phyloP scores from a whole-genome alignment of 2,797 vertebrate genomes.

The Sebastes steindachneri region DNA sequence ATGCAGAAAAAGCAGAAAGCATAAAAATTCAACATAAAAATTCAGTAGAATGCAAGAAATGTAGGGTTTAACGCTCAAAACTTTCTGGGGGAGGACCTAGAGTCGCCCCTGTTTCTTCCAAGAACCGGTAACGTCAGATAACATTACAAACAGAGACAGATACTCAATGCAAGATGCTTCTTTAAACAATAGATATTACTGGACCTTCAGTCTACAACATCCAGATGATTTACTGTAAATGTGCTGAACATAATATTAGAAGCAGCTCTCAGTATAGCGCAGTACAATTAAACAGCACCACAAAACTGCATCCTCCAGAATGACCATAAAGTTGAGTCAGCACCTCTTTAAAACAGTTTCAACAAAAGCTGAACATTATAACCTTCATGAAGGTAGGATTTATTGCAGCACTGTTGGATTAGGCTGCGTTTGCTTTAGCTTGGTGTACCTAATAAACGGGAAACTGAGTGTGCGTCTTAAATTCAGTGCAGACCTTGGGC shows the following conservation, averaged over 20 bases:
- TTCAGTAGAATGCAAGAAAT: too few species aligned
- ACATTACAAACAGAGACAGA: not conserved
- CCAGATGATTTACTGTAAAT: not conserved
- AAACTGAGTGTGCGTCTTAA: constrained; percentile 15
- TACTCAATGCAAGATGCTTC: not conserved
- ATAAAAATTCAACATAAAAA: too few species aligned
- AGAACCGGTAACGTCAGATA: not conserved
- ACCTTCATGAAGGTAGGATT: not conserved
- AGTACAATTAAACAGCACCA: not conserved
- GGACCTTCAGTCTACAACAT: not conserved
- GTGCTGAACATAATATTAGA: not conserved
- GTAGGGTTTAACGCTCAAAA: rapidly evolving
- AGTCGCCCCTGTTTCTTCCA: too few species aligned
- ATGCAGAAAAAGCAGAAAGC: too few species aligned
- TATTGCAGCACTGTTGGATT: not conserved
- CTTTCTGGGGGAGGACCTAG: too few species aligned
- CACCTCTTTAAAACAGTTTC: not conserved
- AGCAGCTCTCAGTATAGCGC: not conserved
- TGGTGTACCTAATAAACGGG: constrained; percentile 29
- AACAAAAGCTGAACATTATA: constrained; percentile 1
- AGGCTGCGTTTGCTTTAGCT: constrained; percentile 4
- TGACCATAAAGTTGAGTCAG: constrained; percentile 3
- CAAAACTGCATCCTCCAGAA: not conserved
- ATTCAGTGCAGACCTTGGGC: constrained; percentile 47
- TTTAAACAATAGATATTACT: not conserved